Evolutionary conservation across 92 coral and sea anemone genomes (phyloP).

Genomic region (Porites cylindrica): DNA sequence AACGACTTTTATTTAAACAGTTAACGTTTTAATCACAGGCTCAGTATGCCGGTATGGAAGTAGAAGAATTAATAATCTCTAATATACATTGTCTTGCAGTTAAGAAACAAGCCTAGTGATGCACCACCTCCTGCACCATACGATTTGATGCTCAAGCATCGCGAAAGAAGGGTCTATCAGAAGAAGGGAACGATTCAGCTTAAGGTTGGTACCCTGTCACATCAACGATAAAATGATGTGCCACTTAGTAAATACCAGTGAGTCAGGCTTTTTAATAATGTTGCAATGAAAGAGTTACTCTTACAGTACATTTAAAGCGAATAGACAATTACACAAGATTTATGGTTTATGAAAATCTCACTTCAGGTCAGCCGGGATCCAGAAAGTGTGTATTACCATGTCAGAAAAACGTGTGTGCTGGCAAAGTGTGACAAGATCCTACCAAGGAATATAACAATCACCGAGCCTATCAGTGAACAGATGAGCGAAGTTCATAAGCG

Average conservation of each 20-base stretch:
- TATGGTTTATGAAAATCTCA: slow-evolving; percentile 8
- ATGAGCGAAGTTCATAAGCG: slow-evolving; percentile 19
- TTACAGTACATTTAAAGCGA: too few relatives aligned
- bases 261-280: too few relatives aligned
- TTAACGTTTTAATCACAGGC: slow-evolving; percentile 2
- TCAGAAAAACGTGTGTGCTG: slow-evolving; percentile 14
- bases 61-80: slow-evolving; percentile 2
- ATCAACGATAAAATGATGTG: too few relatives aligned
- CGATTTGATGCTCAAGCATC: slow-evolving; percentile 16
- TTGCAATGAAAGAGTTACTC: too few relatives aligned
- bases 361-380: slow-evolving; percentile 30
- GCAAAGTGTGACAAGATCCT: slow-evolving; percentile 22
- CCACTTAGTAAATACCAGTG: slow-evolving; percentile 12
- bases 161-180: neutral
- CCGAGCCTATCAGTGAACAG: slow-evolving; percentile 19
- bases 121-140: neutral
- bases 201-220: too few relatives aligned
- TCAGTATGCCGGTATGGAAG: neutral
- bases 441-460: slow-evolving; percentile 7
- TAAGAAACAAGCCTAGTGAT: slow-evolving; percentile 8
- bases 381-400: slow-evolving; percentile 26
- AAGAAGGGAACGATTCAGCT: neutral
- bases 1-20: neutral
- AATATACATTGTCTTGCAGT: neutral
- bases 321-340: neutral